Percentiles rank a stretch among this genome's conserved stretches.
Conservation (phyloP, 2,113 vertebrate genomes). For the Semicossyphus pulcher region DNA sequence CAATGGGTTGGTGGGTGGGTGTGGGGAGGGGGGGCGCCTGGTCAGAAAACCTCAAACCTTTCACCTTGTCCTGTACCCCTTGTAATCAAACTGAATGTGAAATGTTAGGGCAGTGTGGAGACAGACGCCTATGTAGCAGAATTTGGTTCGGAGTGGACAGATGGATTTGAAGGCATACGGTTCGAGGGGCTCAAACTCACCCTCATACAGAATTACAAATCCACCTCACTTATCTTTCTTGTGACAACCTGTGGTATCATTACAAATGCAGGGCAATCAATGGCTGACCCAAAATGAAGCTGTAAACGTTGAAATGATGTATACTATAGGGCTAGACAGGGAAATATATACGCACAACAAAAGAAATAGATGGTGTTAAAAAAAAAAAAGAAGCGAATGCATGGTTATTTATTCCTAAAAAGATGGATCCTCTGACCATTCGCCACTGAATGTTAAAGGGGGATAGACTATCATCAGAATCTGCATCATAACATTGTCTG, state of each 20-base stretch:
- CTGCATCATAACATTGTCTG: conserved; percentile 83
- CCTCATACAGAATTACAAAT: conserved; percentile 72
- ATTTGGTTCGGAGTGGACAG: conserved; percentile 68
- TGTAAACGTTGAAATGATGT: conserved; percentile 76
- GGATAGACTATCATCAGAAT: conserved; percentile 74
- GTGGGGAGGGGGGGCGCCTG: conserved; percentile 6
- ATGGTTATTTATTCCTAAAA: conserved; percentile 56
- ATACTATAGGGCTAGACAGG: conserved; percentile 64
- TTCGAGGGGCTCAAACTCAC: conserved; percentile 65
- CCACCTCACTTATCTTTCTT: conserved; percentile 52
- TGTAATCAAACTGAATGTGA: conserved; percentile 64
- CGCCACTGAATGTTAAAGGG: conserved; percentile 78
- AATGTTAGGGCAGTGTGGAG: conserved; percentile 65
- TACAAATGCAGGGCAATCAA: conserved; percentile 61
- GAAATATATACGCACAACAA: conserved; percentile 53
- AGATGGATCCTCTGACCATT: conserved; percentile 67
- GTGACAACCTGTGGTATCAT: conserved; percentile 70
- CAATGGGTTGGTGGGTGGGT: background rate
- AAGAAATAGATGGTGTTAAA: conserved; percentile 18
- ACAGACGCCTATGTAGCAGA: conserved; percentile 63
- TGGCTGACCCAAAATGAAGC: conserved; percentile 71
- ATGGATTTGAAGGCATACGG: conserved; percentile 79
- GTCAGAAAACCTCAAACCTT: conserved; percentile 74
- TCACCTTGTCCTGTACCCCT: conserved; percentile 71
- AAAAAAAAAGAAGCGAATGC: conserved; percentile 53